These are phyloP conservation scores for Erpobdella octoculata DNA, from an alignment of 2,888 invertebrate species.

Conservation along the genomic window DNA sequence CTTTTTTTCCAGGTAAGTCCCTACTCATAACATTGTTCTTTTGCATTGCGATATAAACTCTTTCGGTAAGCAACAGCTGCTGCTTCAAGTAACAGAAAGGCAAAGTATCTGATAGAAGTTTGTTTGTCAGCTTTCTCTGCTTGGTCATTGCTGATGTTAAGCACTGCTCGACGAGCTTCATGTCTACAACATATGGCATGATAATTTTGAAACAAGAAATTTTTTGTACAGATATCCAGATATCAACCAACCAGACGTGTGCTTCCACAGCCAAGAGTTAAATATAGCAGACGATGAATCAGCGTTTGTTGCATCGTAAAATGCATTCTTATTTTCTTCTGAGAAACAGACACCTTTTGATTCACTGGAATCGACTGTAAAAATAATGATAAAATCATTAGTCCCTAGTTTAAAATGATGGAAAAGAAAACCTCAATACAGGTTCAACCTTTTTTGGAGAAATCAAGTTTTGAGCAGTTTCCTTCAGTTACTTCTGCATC, in stretches of 20 bases:
- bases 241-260: not conserved
- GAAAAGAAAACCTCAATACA: too few species aligned
- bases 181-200: not conserved
- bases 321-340: constrained; percentile 6
- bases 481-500: too few species aligned
- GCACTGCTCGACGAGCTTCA: not conserved
- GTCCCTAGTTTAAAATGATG: too few species aligned
- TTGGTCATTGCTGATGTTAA: not conserved
- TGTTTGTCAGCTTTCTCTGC: not conserved
- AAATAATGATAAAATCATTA: not conserved
- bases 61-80: not conserved
- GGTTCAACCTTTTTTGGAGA: not conserved
- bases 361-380: not conserved
- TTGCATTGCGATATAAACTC: not conserved
- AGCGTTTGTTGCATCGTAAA: too few species aligned
- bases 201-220: too few species aligned
- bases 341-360: not conserved
- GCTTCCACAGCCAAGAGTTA: not conserved
- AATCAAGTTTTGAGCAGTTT: not conserved
- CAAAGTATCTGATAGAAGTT: not conserved
- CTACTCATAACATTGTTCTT: not conserved
- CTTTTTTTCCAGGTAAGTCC: too few species aligned
- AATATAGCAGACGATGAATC: not conserved
- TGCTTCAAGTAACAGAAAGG: not conserved
- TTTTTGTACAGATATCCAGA: too few species aligned